Evolutionary conservation across 2,888 invertebrate genomes (phyloP), one percentile per base, ranked within the genome.

Genomic region (Archips crataeganus): DNA sequence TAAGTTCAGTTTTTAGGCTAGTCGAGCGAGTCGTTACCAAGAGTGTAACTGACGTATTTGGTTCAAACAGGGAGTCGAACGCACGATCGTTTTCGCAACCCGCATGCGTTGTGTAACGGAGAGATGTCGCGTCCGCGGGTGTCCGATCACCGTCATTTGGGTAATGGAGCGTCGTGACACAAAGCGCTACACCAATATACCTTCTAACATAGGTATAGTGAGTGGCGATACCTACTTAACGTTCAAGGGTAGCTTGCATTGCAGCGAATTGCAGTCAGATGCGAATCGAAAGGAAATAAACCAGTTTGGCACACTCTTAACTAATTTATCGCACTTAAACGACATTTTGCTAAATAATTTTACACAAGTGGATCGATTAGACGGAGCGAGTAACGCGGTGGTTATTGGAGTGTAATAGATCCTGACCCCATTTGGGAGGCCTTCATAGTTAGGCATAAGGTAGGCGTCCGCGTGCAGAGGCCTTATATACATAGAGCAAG

Each of bases 151-250:
- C 51, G 51, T 54, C 15, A 9, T 23, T 54, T 54, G 23, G 51
- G 23, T 54, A 54, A 54, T 54, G 51, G 51, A 15, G 51, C 51
- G 15, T 8, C 6, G 51, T 54, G 49, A 3, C 13, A 49, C 49
- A 49, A 49, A 6, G 49, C 49, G 49, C 39, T 39, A 5, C 6
- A 39, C 39, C 39, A 5, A 2, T 49, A 49, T 49, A 45, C 2
- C 10, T 45, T 45, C 45, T 10, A 45, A 45, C 45, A 10, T 45
- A n/a, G 49, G 49, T 49, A n/a, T n/a, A 49, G 57, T 32, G 57
- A 57, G 57, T 57, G 57, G 57, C 57, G 32, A 57, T 57, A 57
- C 32, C 57, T 57, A 57, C 32, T 57, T 57, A 11, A 57, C 57
- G 32, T 32, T 57, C 57, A 57, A 57, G 57, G 57, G 57, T 57